A percentile compares a stretch with the other conserved stretches of the same genome.
phyloP scores from a whole-genome alignment of 2,113 vertebrate species.

The Gallinago paraguaiae region DNA sequence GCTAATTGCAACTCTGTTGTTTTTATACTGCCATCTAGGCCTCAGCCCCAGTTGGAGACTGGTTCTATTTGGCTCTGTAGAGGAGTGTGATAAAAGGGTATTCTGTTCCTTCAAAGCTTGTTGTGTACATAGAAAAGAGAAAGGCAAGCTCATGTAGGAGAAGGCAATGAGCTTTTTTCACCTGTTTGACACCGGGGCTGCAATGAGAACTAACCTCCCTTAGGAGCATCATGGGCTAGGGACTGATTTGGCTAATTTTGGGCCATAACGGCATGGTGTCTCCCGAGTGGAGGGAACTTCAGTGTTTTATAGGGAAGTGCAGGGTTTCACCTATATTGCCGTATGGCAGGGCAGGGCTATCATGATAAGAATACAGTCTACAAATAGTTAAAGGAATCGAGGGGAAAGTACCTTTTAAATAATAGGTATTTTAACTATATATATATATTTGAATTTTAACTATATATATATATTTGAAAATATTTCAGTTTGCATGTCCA shows the following conservation, averaged over 20 bases:
- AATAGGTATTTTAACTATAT: not conserved
- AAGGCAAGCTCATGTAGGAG: not conserved
- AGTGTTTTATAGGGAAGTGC: not conserved
- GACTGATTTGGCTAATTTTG: not conserved
- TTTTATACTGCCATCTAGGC: constrained; percentile 26
- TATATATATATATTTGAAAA: not conserved
- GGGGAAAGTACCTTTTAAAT: not conserved
- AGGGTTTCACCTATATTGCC: not conserved
- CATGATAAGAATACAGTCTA: not conserved
- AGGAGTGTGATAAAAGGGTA: not conserved
- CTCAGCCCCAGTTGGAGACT: constrained; percentile 19
- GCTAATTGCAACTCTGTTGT: constrained; percentile 56
- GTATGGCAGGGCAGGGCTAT: not conserved
- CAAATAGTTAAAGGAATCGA: not conserved
- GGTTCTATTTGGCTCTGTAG: not conserved
- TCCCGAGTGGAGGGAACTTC: not conserved
- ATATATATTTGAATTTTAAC: not conserved
- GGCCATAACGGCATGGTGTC: not conserved
- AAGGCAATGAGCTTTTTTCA: not conserved
- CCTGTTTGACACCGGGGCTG: not conserved
- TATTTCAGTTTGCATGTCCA: not conserved
- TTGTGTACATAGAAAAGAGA: not conserved
- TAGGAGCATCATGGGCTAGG: not conserved
- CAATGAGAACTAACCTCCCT: not conserved
- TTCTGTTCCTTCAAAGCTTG: not conserved